These are phyloP conservation scores for Margarornis squamiger DNA, from an alignment of 2,797 vertebrate species.

Conservation along the genomic window DNA sequence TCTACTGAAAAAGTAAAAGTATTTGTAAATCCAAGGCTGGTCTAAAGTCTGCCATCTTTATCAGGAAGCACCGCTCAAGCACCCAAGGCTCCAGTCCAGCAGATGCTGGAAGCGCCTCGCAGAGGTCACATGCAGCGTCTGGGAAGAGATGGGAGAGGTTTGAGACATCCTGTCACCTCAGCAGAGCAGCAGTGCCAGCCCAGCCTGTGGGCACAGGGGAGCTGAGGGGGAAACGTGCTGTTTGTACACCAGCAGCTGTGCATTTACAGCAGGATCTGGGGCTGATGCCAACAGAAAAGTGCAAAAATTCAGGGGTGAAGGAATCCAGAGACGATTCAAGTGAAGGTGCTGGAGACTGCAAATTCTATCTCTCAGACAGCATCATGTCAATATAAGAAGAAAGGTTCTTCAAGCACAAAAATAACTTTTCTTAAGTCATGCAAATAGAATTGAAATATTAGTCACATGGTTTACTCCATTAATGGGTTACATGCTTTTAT, in stretches of 20 bases:
- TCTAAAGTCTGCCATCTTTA: slow-evolving; percentile 2
- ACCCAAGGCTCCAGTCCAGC: neutral
- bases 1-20: neutral
- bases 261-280: neutral
- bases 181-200: neutral
- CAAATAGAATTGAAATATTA: neutral
- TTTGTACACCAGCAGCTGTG: neutral
- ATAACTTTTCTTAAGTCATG: neutral
- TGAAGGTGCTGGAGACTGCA: neutral
- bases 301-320: neutral
- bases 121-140: neutral
- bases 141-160: neutral
- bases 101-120: neutral
- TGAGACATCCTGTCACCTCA: neutral
- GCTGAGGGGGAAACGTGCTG: neutral
- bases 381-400: neutral
- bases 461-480: neutral
- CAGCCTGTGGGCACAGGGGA: neutral
- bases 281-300: neutral
- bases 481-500: neutral
- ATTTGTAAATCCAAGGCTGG: neutral
- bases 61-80: neutral
- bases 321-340: neutral
- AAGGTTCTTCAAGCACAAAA: neutral
- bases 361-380: neutral